phyloP scores from a whole-genome alignment of 2,888 invertebrate species.

The Atethmia centrago region DNA sequence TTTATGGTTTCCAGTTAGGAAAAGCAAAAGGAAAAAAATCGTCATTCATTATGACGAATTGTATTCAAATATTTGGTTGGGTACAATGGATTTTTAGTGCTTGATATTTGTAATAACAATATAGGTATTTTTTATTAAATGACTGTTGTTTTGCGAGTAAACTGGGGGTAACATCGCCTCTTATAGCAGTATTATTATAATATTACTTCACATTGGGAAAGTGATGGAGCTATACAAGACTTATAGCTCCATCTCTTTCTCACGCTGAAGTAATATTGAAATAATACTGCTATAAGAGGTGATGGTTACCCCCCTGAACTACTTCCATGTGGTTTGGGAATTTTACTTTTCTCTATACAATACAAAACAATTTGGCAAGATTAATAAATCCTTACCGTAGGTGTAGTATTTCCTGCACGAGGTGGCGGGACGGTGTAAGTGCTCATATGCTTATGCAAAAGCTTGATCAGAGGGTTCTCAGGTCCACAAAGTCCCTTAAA shows the following conservation, averaged over 20 bases:
- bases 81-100: constrained; percentile 4
- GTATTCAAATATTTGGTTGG: constrained; percentile 25
- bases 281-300: too few species aligned
- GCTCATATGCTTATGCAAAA: constrained; percentile 93
- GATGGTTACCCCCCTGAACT: too few species aligned
- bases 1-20: constrained; percentile 59
- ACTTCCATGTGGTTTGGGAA: background rate
- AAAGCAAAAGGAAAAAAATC: constrained; percentile 33
- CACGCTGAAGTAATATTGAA: too few species aligned
- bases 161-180: too few species aligned
- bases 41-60: constrained; percentile 40
- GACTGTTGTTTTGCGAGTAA: background rate
- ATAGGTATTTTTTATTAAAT: background rate
- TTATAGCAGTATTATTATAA: too few species aligned
- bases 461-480: constrained; percentile 93
- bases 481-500: constrained; percentile 95
- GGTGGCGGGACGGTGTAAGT: constrained; percentile 93
- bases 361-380: background rate
- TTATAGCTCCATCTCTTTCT: too few species aligned
- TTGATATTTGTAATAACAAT: background rate
- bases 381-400: constrained; percentile 90
- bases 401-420: constrained; percentile 91
- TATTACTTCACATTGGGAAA: too few species aligned
- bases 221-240: too few species aligned
- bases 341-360: background rate